These are phyloP conservation scores for Gulo gulo DNA, from an alignment of 2,113 vertebrate genomes.

Conservation along the genomic window DNA sequence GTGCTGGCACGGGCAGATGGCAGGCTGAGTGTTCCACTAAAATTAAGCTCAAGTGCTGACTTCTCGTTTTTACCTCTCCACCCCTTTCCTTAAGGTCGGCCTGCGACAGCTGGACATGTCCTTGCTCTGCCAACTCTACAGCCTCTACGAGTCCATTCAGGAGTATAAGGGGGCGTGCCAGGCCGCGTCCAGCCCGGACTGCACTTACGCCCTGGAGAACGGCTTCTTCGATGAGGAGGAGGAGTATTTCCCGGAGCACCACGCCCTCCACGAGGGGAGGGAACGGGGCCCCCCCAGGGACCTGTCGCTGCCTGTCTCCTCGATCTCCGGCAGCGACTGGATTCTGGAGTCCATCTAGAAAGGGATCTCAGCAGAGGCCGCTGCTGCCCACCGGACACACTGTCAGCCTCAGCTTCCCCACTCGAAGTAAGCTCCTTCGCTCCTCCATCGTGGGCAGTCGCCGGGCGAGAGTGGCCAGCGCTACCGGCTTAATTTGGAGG, in stretches of 20 bases:
- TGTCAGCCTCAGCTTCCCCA: slow-evolving; percentile 64
- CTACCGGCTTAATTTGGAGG: slow-evolving; percentile 63
- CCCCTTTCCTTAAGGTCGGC: slow-evolving; percentile 88
- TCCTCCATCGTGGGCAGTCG: slow-evolving; percentile 47
- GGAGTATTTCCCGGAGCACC: slow-evolving; percentile 89
- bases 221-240: slow-evolving; percentile 98
- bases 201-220: slow-evolving; percentile 90
- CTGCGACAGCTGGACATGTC: slow-evolving; percentile 99
- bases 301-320: slow-evolving; percentile 47
- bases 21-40: background rate
- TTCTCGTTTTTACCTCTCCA: background rate
- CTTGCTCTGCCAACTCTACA: slow-evolving; percentile 97
- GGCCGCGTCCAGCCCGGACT: slow-evolving; percentile 90
- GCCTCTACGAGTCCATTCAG: slow-evolving; percentile 98
- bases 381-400: background rate
- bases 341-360: slow-evolving; percentile 84
- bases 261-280: slow-evolving; percentile 20
- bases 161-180: slow-evolving; percentile 99
- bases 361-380: background rate
- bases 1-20: background rate
- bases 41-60: slow-evolving; percentile 9
- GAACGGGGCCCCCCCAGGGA: slow-evolving; percentile 45
- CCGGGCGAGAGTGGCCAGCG: slow-evolving; percentile 52
- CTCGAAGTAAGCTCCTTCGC: slow-evolving; percentile 58
- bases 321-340: slow-evolving; percentile 78